Conservation (phyloP, 1,140 invertebrate species). For the Papilio polytes region DNA sequence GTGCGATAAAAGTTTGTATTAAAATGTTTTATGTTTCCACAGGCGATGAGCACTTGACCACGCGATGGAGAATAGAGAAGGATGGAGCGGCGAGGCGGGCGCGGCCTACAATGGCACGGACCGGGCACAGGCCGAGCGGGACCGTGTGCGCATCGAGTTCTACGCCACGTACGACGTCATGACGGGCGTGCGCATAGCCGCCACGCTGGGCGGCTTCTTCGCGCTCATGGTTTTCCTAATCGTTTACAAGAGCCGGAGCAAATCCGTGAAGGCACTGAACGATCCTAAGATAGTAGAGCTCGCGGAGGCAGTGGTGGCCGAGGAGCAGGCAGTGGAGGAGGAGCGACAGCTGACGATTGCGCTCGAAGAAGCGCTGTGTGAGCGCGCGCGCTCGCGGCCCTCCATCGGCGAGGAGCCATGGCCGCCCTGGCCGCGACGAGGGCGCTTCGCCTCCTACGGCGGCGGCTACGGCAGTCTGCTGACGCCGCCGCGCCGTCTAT, state of each 20-base stretch:
- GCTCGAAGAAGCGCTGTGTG: constrained; percentile 87
- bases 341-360: constrained; percentile 89
- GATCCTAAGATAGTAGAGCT: constrained; percentile 87
- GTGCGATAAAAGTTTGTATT: constrained; percentile 33
- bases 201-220: constrained; percentile 94
- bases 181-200: constrained; percentile 94
- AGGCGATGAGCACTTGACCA: constrained; percentile 80
- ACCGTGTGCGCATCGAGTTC: constrained; percentile 90
- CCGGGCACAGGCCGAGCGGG: constrained; percentile 75
- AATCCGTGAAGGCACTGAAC: constrained; percentile 88
- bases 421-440: constrained; percentile 81
- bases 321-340: constrained; percentile 88
- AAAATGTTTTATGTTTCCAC: constrained; percentile 52
- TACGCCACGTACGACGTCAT: constrained; percentile 96
- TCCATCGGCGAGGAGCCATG: constrained; percentile 80
- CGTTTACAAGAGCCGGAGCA: constrained; percentile 93
- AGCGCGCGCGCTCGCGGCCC: constrained; percentile 78
- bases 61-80: constrained; percentile 76
- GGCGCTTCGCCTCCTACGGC: constrained; percentile 89
- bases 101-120: constrained; percentile 69
- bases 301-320: constrained; percentile 90
- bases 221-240: constrained; percentile 94
- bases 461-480: constrained; percentile 88
- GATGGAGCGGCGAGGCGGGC: constrained; percentile 66
- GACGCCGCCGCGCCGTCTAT: constrained; percentile 85